phyloP scores from a whole-genome alignment of 2,113 vertebrate genomes.

The Upupa epops region DNA sequence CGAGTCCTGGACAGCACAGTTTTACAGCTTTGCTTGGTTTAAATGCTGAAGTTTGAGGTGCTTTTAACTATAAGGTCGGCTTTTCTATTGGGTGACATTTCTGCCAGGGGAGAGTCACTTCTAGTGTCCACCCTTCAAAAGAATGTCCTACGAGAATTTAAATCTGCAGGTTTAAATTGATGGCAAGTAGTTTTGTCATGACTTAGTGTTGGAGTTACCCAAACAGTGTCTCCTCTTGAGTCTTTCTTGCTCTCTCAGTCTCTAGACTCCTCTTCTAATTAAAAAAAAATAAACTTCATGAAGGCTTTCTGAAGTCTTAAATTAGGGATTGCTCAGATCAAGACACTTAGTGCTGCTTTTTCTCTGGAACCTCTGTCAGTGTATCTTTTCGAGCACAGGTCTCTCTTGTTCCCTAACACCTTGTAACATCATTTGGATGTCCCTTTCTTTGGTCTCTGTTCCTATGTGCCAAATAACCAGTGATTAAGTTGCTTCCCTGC shows the following conservation, averaged over 20 bases:
- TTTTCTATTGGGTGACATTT: constrained; percentile 10
- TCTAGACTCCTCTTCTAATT: neutral
- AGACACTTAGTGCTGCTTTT: neutral
- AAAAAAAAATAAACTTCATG: neutral
- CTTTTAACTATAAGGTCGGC: neutral
- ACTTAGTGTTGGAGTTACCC: neutral
- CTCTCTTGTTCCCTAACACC: neutral
- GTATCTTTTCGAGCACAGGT: neutral
- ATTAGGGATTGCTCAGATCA: neutral
- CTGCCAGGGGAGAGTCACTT: neutral
- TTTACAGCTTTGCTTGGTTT: neutral
- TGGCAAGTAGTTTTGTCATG: neutral
- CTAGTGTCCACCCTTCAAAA: constrained; percentile 1
- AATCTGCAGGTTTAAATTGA: neutral
- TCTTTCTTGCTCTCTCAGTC: neutral
- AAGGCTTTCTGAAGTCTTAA: neutral
- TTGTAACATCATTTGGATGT: neutral
- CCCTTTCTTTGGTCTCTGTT: neutral
- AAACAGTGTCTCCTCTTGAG: neutral
- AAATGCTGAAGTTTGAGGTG: neutral
- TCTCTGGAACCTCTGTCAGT: neutral
- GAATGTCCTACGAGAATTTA: neutral
- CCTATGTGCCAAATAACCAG: neutral
- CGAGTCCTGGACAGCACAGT: neutral
- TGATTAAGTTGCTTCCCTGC: neutral